Evolutionary conservation across 2,888 invertebrate species (phyloP).

Genomic region (Exocentrus adspersus): DNA sequence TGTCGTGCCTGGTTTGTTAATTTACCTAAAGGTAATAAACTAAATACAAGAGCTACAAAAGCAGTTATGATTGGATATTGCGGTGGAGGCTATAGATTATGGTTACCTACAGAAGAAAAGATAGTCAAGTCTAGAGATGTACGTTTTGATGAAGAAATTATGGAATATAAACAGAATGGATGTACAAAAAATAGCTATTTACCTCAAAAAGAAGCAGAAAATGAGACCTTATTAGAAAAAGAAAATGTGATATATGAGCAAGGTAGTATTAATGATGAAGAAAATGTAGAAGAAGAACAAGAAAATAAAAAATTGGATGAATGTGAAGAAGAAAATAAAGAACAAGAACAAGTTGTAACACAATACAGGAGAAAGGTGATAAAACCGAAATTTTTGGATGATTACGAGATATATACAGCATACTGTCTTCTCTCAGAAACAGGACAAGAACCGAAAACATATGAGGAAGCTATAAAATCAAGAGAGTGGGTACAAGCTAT

Average conservation of each 20-base stretch:
- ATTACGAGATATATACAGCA: not conserved
- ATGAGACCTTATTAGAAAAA: too few relatives aligned
- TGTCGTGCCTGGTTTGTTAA: slow-evolving; percentile 26
- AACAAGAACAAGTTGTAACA: too few relatives aligned
- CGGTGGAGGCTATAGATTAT: slow-evolving; percentile 34
- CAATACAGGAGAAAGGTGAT: too few relatives aligned
- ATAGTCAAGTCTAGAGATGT: slow-evolving; percentile 30
- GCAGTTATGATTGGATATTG: slow-evolving; percentile 32
- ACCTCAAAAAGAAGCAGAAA: too few relatives aligned
- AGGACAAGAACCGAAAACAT: not conserved
- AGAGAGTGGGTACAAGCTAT: not conserved
- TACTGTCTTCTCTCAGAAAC: not conserved
- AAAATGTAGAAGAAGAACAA: not conserved
- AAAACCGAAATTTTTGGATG: too few relatives aligned
- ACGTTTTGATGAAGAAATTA: slow-evolving; percentile 28
- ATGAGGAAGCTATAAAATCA: not conserved
- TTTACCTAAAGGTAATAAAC: slow-evolving; percentile 26
- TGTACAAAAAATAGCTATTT: too few relatives aligned
- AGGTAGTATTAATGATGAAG: too few relatives aligned
- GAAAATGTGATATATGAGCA: too few relatives aligned
- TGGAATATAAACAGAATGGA: slow-evolving; percentile 30
- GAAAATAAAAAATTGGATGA: not conserved
- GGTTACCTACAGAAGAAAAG: slow-evolving; percentile 25
- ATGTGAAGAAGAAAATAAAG: not conserved
- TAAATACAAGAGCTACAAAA: slow-evolving; percentile 23